A percentile compares a stretch with the other conserved stretches of the same genome.
Conservation (phyloP, 2,797 vertebrate species). For the Phalloptychus januarius region DNA sequence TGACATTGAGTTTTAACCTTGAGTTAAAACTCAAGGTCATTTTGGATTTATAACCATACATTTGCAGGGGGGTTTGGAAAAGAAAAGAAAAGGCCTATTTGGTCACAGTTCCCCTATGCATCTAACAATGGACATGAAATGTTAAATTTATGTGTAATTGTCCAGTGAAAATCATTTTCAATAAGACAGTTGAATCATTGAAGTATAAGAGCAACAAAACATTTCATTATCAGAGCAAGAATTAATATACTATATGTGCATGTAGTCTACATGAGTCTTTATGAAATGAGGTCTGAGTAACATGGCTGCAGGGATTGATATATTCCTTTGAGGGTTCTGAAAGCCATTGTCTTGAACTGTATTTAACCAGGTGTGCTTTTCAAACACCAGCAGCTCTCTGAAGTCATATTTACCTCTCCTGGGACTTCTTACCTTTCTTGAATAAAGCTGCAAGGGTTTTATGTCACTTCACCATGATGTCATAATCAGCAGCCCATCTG, state of each 20-base stretch:
- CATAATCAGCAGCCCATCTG: constrained; percentile 2
- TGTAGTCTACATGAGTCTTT: neutral
- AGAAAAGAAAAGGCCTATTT: no score
- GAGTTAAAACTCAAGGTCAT: no score
- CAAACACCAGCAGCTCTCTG: neutral
- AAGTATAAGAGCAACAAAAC: neutral
- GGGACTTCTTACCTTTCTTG: constrained; percentile 1
- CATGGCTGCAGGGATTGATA: neutral
- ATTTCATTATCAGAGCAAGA: neutral
- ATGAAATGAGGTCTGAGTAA: neutral
- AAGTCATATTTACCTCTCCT: neutral
- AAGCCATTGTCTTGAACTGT: neutral
- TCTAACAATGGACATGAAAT: no score
- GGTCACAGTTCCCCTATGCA: no score
- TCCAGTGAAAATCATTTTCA: neutral
- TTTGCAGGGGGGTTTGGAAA: no score
- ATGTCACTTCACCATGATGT: constrained; percentile 1
- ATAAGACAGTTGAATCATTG: neutral
- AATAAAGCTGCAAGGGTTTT: constrained; percentile 11
- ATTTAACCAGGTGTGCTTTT: neutral
- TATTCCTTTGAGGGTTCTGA: neutral
- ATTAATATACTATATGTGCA: neutral
- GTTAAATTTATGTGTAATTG: neutral
- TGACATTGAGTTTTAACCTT: no score
- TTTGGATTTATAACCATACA: no score